phyloP scores from a whole-genome alignment of 2,113 vertebrate species.

The Dasyurus viverrinus region DNA sequence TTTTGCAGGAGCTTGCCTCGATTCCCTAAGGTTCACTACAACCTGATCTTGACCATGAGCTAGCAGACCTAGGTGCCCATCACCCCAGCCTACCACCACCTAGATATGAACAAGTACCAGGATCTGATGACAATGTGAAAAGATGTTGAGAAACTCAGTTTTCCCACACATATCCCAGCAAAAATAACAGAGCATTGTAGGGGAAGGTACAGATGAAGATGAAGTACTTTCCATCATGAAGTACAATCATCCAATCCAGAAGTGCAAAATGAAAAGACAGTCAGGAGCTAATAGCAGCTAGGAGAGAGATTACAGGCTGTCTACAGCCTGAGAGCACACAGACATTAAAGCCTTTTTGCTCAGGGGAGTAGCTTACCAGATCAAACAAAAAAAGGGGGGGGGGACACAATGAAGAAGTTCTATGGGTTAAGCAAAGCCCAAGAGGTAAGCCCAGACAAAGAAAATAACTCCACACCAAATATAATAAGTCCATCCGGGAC shows the following conservation, averaged over 20 bases:
- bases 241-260: neutral
- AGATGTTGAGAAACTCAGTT: neutral
- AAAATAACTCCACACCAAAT: neutral
- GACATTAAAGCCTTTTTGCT: neutral
- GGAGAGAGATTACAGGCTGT: neutral
- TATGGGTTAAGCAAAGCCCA: neutral
- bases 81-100: neutral
- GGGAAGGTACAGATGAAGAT: neutral
- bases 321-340: neutral
- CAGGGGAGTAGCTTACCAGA: neutral
- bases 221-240: no score
- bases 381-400: neutral
- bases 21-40: neutral
- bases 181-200: neutral
- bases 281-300: neutral
- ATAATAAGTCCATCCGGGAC: neutral
- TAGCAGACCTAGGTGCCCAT: neutral
- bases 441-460: neutral
- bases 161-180: neutral
- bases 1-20: neutral
- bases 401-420: neutral
- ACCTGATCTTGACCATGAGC: neutral
- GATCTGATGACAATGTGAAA: neutral
- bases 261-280: neutral
- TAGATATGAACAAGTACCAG: neutral